Evolutionary conservation across 2,113 vertebrate species (phyloP).

Genomic region (Archocentrus centrarchus): DNA sequence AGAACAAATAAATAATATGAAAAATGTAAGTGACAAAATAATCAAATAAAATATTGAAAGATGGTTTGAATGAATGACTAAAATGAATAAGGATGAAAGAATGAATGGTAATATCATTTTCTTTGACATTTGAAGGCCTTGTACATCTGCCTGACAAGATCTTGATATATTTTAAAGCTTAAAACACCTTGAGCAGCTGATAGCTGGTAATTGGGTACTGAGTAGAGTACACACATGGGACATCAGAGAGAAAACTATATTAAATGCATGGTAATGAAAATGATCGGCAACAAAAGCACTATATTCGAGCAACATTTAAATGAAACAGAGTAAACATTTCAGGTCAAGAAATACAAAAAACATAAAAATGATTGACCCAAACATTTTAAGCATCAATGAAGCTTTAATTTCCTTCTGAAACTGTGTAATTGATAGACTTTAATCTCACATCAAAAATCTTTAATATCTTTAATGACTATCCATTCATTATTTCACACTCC

Average conservation of each 20-base stretch:
- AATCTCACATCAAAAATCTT: no score
- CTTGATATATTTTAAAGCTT: not conserved
- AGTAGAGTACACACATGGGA: not conserved
- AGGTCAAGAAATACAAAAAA: not conserved
- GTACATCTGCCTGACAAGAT: not conserved
- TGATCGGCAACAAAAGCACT: not conserved
- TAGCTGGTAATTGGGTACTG: not conserved
- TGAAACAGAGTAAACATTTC: not conserved
- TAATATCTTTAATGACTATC: no score
- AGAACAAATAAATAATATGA: not conserved
- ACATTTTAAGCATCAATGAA: no score
- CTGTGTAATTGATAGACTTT: no score
- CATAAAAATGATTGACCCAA: not conserved
- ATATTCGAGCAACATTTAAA: not conserved
- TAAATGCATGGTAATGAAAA: not conserved
- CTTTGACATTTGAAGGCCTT: not conserved
- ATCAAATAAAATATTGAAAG: not conserved
- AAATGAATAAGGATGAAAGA: not conserved
- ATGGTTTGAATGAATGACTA: not conserved
- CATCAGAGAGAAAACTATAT: not conserved
- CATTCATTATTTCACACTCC: no score
- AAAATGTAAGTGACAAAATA: not conserved
- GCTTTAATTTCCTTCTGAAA: no score
- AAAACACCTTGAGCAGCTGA: not conserved
- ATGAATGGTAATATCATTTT: not conserved